Evolutionary conservation across 2,888 invertebrate genomes (phyloP), one percentile per base, ranked within the genome.

Genomic region (Sicus ferrugineus): DNA sequence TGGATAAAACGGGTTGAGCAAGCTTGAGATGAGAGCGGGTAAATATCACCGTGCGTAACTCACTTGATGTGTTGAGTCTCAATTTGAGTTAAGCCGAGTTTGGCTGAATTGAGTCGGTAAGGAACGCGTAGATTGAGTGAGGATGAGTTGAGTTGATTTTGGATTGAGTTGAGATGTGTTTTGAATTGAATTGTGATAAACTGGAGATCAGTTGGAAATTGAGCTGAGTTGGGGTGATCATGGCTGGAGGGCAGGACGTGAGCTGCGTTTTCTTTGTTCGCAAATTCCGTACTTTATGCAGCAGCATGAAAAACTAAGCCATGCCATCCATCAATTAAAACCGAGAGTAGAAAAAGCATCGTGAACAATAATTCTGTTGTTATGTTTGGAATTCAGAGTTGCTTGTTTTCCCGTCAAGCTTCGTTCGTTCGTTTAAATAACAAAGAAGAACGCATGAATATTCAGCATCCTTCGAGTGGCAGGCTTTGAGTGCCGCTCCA

Each of bases 361-460:
- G 31, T 54, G n/a, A 65, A 52, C 54, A 42, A 42, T 26, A 9
- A 46, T 46, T 48, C 19, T n/a, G 46, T 48, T 46, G 62, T 46
- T 62, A 42, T n/a, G 42, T 62, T 59, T 19, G 54, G 30, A 28
- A 9, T 54, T 26, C 16, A n/a, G n/a, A n/a, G n/a, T n/a, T n/a
- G n/a, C n/a, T n/a, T n/a, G n/a, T n/a, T n/a, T 16, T 42, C 16
- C 38, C 54, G 65, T 54, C 65, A 65, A 46, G 46, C 65, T 54
- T 54, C 21, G 31, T 65, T 54, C 21, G 31, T 65, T 26, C 54
- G 65, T 38, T 65, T 52, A 54, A 54, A 65, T 54, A 65, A 65
- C 54, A 65, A 65, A 65, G 34, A 61, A 46, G 21, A 65, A 54
- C 54, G 54, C 52, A 65, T 54, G 54, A 54, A 42, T 52, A 52